Percentiles rank a stretch among this genome's conserved stretches.
Evolutionary conservation across 2,888 invertebrate species (phyloP).

Genomic region (Andrena flavipes): DNA sequence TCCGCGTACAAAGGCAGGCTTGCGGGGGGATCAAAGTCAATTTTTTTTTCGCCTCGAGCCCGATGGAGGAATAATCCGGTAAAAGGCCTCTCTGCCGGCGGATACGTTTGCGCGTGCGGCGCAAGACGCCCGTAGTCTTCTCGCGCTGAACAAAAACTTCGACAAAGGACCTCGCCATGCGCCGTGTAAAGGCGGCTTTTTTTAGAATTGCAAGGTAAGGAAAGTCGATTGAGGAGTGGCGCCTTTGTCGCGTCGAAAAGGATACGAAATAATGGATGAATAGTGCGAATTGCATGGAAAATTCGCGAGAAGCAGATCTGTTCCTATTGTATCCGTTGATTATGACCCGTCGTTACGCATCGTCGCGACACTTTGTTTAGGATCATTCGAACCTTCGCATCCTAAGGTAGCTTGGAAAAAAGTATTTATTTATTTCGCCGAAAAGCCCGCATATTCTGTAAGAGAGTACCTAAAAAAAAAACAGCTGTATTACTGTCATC

Average conservation of each 20-base stretch:
- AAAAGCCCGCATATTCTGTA: too few species aligned
- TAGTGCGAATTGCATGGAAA: background rate
- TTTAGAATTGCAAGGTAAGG: background rate
- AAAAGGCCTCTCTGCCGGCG: slow-evolving; percentile 16
- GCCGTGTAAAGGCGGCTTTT: background rate
- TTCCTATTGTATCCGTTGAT: too few species aligned
- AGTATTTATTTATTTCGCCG: too few species aligned
- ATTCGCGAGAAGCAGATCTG: background rate
- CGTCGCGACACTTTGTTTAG: too few species aligned
- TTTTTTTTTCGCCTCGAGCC: slow-evolving; percentile 33
- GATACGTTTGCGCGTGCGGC: background rate
- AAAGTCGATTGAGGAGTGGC: background rate
- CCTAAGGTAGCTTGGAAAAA: too few species aligned
- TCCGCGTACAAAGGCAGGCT: slow-evolving; percentile 14
- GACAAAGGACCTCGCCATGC: slow-evolving; percentile 11
- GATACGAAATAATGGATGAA: background rate
- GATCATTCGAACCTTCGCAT: too few species aligned
- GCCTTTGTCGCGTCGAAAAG: background rate
- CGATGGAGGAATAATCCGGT: slow-evolving; percentile 36
- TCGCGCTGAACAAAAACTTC: slow-evolving; percentile 26
- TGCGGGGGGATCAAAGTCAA: slow-evolving; percentile 53
- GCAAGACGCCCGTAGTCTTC: background rate
- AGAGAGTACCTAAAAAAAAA: slow-evolving; percentile 1
- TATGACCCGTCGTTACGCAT: too few species aligned
- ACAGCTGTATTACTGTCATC: slow-evolving; percentile 5